A percentile compares a stretch with the other conserved stretches of the same genome.
phyloP scores from a whole-genome alignment of 2,113 vertebrate genomes.

The Phalacrocorax carbo region DNA sequence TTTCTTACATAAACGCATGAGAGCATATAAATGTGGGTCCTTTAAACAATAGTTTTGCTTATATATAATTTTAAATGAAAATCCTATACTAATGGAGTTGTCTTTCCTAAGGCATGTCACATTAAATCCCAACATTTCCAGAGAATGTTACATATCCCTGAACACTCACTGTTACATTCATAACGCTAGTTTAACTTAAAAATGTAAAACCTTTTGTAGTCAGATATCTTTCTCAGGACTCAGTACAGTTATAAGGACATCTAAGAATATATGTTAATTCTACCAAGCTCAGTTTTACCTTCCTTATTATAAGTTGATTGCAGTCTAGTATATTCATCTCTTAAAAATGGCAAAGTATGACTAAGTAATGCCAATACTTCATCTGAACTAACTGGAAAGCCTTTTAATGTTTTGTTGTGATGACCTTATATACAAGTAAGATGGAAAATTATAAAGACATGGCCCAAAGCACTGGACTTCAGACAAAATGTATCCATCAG shows the following conservation, averaged over 20 bases:
- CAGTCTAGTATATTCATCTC: background rate
- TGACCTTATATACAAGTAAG: background rate
- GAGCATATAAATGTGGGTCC: background rate
- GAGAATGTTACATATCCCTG: background rate
- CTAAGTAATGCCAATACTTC: background rate
- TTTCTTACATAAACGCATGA: background rate
- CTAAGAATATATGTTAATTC: background rate
- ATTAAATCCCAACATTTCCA: background rate
- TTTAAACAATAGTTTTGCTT: accelerated
- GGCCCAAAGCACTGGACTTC: background rate
- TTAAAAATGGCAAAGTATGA: background rate
- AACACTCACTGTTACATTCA: background rate
- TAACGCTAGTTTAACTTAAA: background rate
- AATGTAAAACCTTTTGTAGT: background rate
- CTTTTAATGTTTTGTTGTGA: background rate
- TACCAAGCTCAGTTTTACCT: background rate
- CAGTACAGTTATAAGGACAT: background rate
- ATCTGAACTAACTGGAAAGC: background rate
- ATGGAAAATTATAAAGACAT: background rate
- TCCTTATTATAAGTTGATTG: background rate
- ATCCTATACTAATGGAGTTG: background rate
- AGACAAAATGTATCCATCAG: background rate
- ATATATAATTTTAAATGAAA: background rate
- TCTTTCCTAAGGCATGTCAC: background rate
- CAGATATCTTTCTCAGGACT: background rate